Base-by-base conservation (phyloP, 1,140 invertebrate genomes). In the Octopus sinensis region DNA sequence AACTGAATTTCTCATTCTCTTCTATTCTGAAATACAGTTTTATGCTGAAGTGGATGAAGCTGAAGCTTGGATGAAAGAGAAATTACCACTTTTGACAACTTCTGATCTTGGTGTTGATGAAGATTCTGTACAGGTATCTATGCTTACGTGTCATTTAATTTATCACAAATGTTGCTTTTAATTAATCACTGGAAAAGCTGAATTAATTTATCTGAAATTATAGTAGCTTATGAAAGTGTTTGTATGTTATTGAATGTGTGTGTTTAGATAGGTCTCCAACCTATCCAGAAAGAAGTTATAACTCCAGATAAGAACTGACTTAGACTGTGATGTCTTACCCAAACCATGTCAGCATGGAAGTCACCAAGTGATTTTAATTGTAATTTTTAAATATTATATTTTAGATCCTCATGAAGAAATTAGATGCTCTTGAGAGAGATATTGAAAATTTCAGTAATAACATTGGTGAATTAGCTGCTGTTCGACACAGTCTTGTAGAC, bases 1-100 rank as follows among this genome's bases (percentile, higher is more conserved):
- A 43, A 43, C 30, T 43, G 30, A 43, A 43, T 43, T 43, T 43
- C 1, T 43, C 30, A 43, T 43, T 43, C 30, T 43, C 30, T 43
- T 43, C 1, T 43, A 3, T 43, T 43, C 30, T 43, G 30, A 2
- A 43, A 43, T 43, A 43, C 30, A 99, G 91, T 99, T 99, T 90
- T 98, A 99, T 90, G 96, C 97, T 77, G 98, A 99, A 92, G 97
- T 98, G 0, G 98, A 98, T 89, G 98, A 99, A 90, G 97, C 98
- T 1, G 97, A 99, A 89, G 83, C 95, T 0, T 99, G 98, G 98
- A 99, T 99, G 95, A 96, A 96, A 84, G 98, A 99, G 88, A 99
- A 99, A 91, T 96, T 99, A 86, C 98, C 98, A 0, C 95, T 99
- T 90, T 96, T 99, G 9, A 94, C 94, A 86, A 95, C 94, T 79